phyloP scores from a whole-genome alignment of 2,797 vertebrate genomes.

The Setipinna tenuifilis region DNA sequence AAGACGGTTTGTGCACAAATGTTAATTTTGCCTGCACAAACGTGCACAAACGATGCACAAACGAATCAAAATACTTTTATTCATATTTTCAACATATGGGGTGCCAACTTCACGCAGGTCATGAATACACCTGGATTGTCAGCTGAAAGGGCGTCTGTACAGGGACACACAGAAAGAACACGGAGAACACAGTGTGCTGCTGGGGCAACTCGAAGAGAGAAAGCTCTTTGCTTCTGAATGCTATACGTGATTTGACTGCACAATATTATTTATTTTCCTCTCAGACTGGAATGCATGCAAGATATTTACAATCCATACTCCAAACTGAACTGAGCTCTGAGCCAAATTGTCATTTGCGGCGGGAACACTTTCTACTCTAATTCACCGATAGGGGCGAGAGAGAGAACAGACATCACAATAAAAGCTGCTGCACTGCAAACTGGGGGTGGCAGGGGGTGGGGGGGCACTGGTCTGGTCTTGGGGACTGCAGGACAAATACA shows the following conservation, averaged over 20 bases:
- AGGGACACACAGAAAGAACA: not conserved
- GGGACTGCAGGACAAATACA: constrained; percentile 4
- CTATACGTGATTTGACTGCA: not conserved
- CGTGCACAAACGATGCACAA: no score
- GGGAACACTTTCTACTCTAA: not conserved
- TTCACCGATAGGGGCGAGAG: not conserved
- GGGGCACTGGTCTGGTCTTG: not conserved
- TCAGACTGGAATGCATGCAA: constrained; percentile 13
- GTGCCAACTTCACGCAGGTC: no score
- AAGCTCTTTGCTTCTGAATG: not conserved
- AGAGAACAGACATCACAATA: not conserved
- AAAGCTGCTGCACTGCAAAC: not conserved
- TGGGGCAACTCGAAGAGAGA: not conserved
- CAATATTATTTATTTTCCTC: not conserved
- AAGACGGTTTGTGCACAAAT: no score
- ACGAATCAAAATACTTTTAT: no score
- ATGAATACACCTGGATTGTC: not conserved
- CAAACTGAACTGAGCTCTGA: not conserved
- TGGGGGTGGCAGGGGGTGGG: not conserved
- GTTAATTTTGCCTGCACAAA: no score
- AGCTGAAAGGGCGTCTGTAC: not conserved
- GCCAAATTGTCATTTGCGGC: not conserved
- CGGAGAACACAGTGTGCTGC: not conserved
- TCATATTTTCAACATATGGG: no score
- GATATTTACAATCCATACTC: not conserved